Evolutionary conservation across 2,888 invertebrate species (phyloP).

Genomic region (Aphodius sticticus): DNA sequence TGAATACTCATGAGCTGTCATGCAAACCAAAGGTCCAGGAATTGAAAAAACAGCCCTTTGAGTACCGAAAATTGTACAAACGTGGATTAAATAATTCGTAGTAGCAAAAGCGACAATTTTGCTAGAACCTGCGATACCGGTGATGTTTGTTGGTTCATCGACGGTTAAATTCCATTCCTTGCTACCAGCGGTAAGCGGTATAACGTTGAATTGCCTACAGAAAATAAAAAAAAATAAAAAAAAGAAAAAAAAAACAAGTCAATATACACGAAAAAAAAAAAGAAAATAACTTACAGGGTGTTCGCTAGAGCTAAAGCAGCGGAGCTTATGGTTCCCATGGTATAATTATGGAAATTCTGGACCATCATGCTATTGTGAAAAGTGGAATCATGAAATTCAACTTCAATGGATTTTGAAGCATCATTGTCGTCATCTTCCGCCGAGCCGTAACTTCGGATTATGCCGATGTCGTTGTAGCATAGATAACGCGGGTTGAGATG

Average conservation of each 20-base stretch:
- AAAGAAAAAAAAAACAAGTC: not conserved
- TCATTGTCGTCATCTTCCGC: slow-evolving; percentile 49
- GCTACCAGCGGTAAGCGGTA: slow-evolving; percentile 76
- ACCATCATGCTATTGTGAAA: slow-evolving; percentile 91
- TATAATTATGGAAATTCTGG: slow-evolving; percentile 84
- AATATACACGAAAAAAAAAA: not conserved
- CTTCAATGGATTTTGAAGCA: slow-evolving; percentile 78
- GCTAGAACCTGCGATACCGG: slow-evolving; percentile 72
- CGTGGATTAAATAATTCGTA: slow-evolving; percentile 74
- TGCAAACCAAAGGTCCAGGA: slow-evolving; percentile 76
- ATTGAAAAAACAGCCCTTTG: slow-evolving; percentile 81
- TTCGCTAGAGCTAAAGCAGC: slow-evolving; percentile 80
- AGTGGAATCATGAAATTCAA: slow-evolving; percentile 93
- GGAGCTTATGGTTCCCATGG: slow-evolving; percentile 85
- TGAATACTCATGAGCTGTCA: slow-evolving; percentile 69
- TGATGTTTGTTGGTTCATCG: slow-evolving; percentile 80
- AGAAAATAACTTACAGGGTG: slow-evolving; percentile 65
- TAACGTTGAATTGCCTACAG: slow-evolving; percentile 76
- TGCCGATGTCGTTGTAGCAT: slow-evolving; percentile 95
- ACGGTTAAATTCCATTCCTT: slow-evolving; percentile 88
- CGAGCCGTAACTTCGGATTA: slow-evolving; percentile 80
- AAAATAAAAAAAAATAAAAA: slow-evolving; percentile 14
- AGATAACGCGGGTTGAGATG: slow-evolving; percentile 77
- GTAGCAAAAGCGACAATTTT: slow-evolving; percentile 85
- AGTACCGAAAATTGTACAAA: slow-evolving; percentile 87